A percentile compares a stretch with the other conserved stretches of the same genome.
phyloP scores from a whole-genome alignment of 2,797 vertebrate species.

The Delichon dasypus region DNA sequence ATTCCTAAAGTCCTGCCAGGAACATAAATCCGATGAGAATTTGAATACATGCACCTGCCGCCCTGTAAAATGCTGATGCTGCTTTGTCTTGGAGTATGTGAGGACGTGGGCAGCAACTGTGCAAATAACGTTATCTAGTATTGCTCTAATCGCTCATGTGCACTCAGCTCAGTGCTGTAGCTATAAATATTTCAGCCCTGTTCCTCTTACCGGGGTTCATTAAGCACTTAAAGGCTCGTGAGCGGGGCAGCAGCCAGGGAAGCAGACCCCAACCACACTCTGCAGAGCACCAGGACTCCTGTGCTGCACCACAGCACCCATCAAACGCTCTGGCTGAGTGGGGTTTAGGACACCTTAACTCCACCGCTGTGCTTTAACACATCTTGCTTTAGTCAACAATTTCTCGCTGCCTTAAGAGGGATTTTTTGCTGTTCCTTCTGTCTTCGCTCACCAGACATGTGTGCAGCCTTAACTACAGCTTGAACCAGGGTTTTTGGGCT shows the following conservation, averaged over 20 bases:
- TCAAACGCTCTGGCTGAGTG: neutral
- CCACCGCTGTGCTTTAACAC: neutral
- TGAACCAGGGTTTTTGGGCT: neutral
- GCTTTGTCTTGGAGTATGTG: neutral
- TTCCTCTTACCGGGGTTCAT: constrained; percentile 37
- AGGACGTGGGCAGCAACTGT: constrained; percentile 28
- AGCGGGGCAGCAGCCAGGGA: neutral
- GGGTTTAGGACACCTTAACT: neutral
- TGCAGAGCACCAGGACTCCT: neutral
- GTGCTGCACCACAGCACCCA: neutral
- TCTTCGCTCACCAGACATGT: neutral
- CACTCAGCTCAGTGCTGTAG: constrained; percentile 16
- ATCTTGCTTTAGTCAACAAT: neutral
- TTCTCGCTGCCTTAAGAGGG: neutral
- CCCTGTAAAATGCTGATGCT: constrained; percentile 33
- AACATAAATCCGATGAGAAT: neutral
- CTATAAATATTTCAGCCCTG: constrained; percentile 58
- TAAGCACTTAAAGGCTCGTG: constrained; percentile 39
- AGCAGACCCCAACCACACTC: neutral
- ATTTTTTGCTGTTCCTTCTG: neutral
- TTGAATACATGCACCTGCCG: neutral
- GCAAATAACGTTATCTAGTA: neutral
- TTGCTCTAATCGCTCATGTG: constrained; percentile 21
- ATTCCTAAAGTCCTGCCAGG: neutral
- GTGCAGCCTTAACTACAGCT: neutral